A percentile compares a stretch with the other conserved stretches of the same genome.
These are phyloP conservation scores for Furcula furcula DNA, from an alignment of 2,888 invertebrate species.

Conservation along the genomic window DNA sequence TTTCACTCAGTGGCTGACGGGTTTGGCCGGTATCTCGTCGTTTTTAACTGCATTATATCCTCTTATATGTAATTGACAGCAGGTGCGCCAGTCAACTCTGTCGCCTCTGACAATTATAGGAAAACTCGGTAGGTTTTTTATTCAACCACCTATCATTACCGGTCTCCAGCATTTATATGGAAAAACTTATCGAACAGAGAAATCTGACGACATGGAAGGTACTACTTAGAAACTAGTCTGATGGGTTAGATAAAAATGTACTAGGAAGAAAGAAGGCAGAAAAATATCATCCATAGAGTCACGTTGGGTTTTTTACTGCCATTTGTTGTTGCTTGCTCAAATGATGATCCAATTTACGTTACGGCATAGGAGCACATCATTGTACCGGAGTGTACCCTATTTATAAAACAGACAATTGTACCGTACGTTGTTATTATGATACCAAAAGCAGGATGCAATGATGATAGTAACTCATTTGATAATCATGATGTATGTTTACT, in stretches of 20 bases:
- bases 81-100: constrained; percentile 47
- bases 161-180: constrained; percentile 1
- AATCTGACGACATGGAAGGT: constrained; percentile 1
- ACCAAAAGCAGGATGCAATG: constrained; percentile 32
- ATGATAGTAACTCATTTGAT: constrained; percentile 16
- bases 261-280: too few relatives aligned
- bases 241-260: too few relatives aligned
- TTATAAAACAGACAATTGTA: not conserved
- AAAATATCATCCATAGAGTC: too few relatives aligned
- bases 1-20: constrained; percentile 52
- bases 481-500: constrained; percentile 19
- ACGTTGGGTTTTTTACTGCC: too few relatives aligned
- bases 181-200: constrained; percentile 2
- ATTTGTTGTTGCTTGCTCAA: too few relatives aligned
- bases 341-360: too few relatives aligned
- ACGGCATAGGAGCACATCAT: too few relatives aligned
- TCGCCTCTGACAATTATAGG: constrained; percentile 41
- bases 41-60: constrained; percentile 51
- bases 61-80: constrained; percentile 53
- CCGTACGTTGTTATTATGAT: constrained; percentile 13
- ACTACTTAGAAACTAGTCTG: not conserved
- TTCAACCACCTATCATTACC: constrained; percentile 7
- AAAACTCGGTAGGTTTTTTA: constrained; percentile 34
- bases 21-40: constrained; percentile 45
- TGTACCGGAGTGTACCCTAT: too few relatives aligned